Base-by-base conservation (phyloP, 2,888 invertebrate species). In the Tiphia femorata region DNA sequence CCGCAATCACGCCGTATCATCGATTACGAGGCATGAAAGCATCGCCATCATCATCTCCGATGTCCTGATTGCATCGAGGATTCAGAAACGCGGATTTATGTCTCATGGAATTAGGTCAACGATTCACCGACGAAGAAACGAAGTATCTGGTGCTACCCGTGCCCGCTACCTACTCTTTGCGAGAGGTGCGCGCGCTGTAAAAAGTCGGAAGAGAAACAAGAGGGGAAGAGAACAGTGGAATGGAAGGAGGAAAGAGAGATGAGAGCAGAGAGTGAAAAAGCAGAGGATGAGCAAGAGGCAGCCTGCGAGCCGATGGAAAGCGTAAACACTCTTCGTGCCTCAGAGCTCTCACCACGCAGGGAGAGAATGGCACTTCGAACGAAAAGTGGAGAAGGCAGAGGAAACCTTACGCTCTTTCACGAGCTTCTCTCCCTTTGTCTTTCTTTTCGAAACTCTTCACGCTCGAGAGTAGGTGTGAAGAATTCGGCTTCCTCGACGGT, bases 261-360 rank as follows among this genome's bases (percentile, higher is more conserved):
- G 7, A 38, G 25, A 37, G n/a, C 16, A 21, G 10, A n/a, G 10
- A 10, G 20, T 35, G 16, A 7, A 6, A 1, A 37, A n/a, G 37
- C 10, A 17, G 37, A 17, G 35, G 35, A 25, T 17, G 10, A 10
- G 35, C 12, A 7, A 20, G 21, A 42, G 35, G 10, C 41, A 41
- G 51, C 16, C 19, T 30, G 38, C 5, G 20, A 19, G 10, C 51
- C 51, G 61, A 66, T 61, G 58, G 58, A 62, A 49, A 43, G 58
- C 47, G 54, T 54, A 69, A 64, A 64, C 58, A 63, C 33, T 56
- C 42, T 35, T 30, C 14, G 27, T 30, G 27, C 21, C 20, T 21
- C 14, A 27, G 16, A 40, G 35, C 41, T 38, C 35, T 48, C 40
- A 54, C 25, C 30, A 35, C 46, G 16, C 3, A 21, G 7, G 37